These are phyloP conservation scores for Paracanthobrama guichenoti DNA, from an alignment of 2,113 vertebrate species.

Conservation along the genomic window DNA sequence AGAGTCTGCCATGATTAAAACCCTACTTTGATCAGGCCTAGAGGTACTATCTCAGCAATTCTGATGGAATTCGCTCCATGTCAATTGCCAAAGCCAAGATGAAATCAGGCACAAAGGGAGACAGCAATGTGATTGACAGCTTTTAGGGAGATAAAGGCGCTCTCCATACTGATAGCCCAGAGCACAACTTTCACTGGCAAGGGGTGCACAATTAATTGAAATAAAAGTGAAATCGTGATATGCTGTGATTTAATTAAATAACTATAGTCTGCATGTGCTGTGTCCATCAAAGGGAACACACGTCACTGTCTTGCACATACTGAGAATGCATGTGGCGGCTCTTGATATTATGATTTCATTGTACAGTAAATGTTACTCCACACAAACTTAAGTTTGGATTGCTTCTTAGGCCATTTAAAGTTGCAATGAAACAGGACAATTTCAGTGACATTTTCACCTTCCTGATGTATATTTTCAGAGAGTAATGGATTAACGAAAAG, in stretches of 20 bases:
- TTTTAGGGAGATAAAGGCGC: conserved; percentile 5
- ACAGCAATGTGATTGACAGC: conserved; percentile 43
- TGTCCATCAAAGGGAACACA: background rate
- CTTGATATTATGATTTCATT: background rate
- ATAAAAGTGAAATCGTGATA: background rate
- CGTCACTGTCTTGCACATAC: background rate
- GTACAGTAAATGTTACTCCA: background rate
- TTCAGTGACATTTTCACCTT: background rate
- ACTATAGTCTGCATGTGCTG: background rate
- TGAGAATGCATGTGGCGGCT: background rate
- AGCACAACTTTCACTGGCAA: background rate
- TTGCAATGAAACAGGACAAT: background rate
- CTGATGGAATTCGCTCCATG: conserved; percentile 12
- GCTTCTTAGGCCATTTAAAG: background rate
- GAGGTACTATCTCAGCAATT: conserved; percentile 38
- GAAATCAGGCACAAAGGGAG: conserved; percentile 20
- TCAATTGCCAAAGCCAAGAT: background rate
- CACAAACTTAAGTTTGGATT: background rate
- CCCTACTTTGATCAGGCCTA: conserved; percentile 12
- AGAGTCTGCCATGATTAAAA: conserved; percentile 46
- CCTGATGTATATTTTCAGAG: background rate
- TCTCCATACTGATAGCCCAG: conserved; percentile 4
- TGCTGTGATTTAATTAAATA: background rate
- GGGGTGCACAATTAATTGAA: background rate
- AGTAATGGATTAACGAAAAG: background rate